These are phyloP conservation scores for Ptychoptera albimana DNA, from an alignment of 2,888 invertebrate genomes.

Conservation along the genomic window DNA sequence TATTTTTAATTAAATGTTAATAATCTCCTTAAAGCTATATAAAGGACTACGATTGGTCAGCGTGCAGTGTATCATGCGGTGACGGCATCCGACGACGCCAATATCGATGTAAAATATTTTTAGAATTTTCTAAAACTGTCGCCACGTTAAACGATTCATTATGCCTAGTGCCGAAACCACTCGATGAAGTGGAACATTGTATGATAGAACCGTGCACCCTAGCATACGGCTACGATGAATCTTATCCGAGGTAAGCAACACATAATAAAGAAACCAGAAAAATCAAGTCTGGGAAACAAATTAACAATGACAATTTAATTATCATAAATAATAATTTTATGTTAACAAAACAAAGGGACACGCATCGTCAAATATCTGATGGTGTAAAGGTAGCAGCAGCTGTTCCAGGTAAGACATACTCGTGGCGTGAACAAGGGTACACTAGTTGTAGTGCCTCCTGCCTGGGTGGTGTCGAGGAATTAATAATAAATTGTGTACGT, in stretches of 20 bases:
- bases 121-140: slow-evolving; percentile 79
- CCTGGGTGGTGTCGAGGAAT: slow-evolving; percentile 73
- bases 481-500: slow-evolving; percentile 75
- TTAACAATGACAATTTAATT: background rate
- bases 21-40: slow-evolving; percentile 52
- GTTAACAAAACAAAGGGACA: slow-evolving; percentile 1
- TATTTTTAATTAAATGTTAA: too few species aligned
- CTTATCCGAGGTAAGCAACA: slow-evolving; percentile 19
- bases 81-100: slow-evolving; percentile 72
- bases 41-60: slow-evolving; percentile 75
- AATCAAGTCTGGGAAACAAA: background rate
- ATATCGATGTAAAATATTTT: slow-evolving; percentile 88
- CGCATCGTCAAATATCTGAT: slow-evolving; percentile 17
- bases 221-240: slow-evolving; percentile 38
- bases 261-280: background rate
- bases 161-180: slow-evolving; percentile 73
- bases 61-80: slow-evolving; percentile 84
- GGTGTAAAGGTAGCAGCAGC: slow-evolving; percentile 52
- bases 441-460: slow-evolving; percentile 91
- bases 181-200: slow-evolving; percentile 67
- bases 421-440: slow-evolving; percentile 80
- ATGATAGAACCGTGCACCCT: slow-evolving; percentile 59
- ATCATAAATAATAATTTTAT: background rate
- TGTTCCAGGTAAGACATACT: slow-evolving; percentile 63
- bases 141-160: slow-evolving; percentile 76